Evolutionary conservation across 2,797 vertebrate genomes (phyloP), one percentile per base, ranked within the genome.

Genomic region (Melanotaenia nigrans): DNA sequence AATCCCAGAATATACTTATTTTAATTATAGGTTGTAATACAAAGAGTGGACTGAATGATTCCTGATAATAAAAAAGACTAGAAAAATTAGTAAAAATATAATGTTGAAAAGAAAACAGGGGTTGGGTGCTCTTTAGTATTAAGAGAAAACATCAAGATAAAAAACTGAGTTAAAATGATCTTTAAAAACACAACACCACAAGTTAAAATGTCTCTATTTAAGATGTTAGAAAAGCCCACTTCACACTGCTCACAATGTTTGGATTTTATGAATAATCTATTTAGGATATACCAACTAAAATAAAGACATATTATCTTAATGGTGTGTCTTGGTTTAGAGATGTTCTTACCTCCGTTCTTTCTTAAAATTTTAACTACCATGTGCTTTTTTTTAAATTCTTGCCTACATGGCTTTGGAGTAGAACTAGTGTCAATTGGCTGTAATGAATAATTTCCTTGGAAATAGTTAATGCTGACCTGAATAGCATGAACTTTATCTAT

Each of bases 401-500:
- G 22, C 47, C 12, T 54, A n/a, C 3, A 9, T 45, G 60, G n/a
- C 49, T 51, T 72, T 55, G n/a, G 25, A 56, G 45, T 54, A 56
- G n/a, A 11, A 63, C 9, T 61, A 13, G 36, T 4, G 33, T 35
- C 25, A 1, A 1, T 69, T 92, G 89, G 57, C 61, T 49, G 47
- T 76, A 64, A 32, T 87, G 66, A 54, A 16, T 45, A 12, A 35
- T 38, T 61, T 68, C 12, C 68, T 57, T 77, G 65, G 5, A 24
- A 56, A 5, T 61, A 65, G 3, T 79, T 77, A 20, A 70, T 33
- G 66, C 30, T 70, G 6, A 73, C 30, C 32, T 82, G 67, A 7
- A 49, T 10, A n/a, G 20, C 0, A 9, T 49, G 45, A 49, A 9
- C 20, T 49, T 0, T 49, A 62, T 0, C 28, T 0, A 55, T 61